Base-by-base conservation (phyloP, 2,797 vertebrate species). In the Cyprinodon diabolis region DNA sequence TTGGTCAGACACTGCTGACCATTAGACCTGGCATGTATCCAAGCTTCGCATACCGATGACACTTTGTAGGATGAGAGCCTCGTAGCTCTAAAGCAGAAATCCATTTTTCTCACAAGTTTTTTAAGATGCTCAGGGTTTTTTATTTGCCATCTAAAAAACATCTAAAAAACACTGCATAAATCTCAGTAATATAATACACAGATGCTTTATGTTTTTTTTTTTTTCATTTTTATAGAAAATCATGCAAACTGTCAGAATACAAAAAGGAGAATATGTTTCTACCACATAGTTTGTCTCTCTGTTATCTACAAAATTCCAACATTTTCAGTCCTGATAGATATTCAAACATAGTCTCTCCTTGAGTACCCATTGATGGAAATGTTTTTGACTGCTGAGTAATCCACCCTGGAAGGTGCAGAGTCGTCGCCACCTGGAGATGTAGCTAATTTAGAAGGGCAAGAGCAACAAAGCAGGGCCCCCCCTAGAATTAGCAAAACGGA, bases 401-500 rank as follows among this genome's bases (percentile, higher is more conserved):
- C 86, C 69, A 69, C 75, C 66, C 69, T 86, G 12, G 86, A 67
- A 6, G 90, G 79, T 13, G 3, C 30, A 2, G 81, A 83, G 69
- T 57, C 65, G 0, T 76, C 76, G 1, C 74, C 76, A 0, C 82
- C 78, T 6, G 13, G 67, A 2, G 66, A 77, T 19, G 65, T 17
- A 3, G 82, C 48, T 12, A 79, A 23, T 62, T 19, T 85, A 4
- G 79, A 62, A 5, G 91, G 89, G 40, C 95, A 95, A 54, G 95
- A 95, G 85, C 95, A 95, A 6, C 95, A 95, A 54, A 96, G 94
- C 71, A 96, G 84, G 15, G 85, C 89, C 66, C 95, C 95, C 43
- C 95, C 95, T 1, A 95, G 77, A 47, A 95, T 81, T 70, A 96
- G 92, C 86, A 96, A 78, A 70, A 92, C 95, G 83, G 94, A 94